Base-by-base conservation (phyloP, 2,888 invertebrate species). In the Pocota personata region DNA sequence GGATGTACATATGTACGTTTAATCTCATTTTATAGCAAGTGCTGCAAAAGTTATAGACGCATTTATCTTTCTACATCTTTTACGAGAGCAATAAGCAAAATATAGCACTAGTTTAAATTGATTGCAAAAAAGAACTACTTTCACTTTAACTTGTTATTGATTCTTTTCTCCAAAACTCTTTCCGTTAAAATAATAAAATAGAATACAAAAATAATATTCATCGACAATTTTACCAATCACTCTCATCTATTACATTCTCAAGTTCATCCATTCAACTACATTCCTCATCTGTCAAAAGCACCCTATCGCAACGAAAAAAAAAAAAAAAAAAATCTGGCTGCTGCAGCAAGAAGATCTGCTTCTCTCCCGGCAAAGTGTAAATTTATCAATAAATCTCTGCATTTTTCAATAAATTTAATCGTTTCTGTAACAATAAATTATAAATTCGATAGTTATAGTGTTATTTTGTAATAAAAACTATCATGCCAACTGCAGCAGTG, bases 201-300 rank as follows among this genome's bases (percentile, higher is more conserved):
- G 21, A 50, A 30, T 1, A 50, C n/a, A n/a, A n/a, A n/a, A n/a
- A n/a, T n/a, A 77, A 69, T 30, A 57, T 57, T 57, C 57, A 16
- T 40, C 52, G 30, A 21, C 19, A 3, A 19, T 37, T 48, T 2
- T 6, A 14, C 16, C 3, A 52, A 60, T 66, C n/a, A 24, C 8
- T 6, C 8, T 40, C 32, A 35, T 73, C 73, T 80, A 80, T 19
- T 80, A 80, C 80, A 8, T 80, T 82, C 46, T 76, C 37, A 64
- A 43, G 52, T 84, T 79, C 71, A 76, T 55, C 37, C 43, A 50
- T 27, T 71, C 71, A 30, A 43, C 50, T 79, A 55, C 66, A 72
- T 14, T 52, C 50, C 27, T 2, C 8, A 86, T 27, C 76, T 86
- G 86, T 86, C 86, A 86, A 76, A 78, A 52, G 19, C 7, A 27